Conservation (phyloP, 2,888 invertebrate genomes). For the Rotaria magnacalcarata region DNA sequence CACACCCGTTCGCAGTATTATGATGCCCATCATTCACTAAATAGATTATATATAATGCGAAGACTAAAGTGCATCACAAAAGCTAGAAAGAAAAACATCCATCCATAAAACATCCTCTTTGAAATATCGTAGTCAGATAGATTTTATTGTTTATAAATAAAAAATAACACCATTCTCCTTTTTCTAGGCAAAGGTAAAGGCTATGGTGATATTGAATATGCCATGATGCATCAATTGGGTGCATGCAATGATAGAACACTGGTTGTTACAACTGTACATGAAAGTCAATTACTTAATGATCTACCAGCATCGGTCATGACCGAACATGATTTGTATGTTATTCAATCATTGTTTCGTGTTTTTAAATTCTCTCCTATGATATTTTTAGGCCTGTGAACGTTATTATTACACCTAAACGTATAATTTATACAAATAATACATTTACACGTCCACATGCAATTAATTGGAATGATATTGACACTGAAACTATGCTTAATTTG, state of each 20-base stretch:
- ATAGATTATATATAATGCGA: too few relatives aligned
- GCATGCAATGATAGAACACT: constrained; percentile 21
- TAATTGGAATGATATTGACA: constrained; percentile 32
- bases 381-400: background rate
- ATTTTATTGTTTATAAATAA: too few relatives aligned
- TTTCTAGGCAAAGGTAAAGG: background rate
- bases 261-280: background rate
- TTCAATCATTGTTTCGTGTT: background rate
- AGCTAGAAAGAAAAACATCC: too few relatives aligned
- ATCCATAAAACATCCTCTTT: too few relatives aligned
- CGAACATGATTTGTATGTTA: constrained; percentile 39
- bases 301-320: constrained; percentile 11
- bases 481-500: constrained; percentile 34
- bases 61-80: too few relatives aligned
- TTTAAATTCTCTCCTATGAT: background rate
- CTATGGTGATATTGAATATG: background rate
- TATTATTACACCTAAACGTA: constrained; percentile 21
- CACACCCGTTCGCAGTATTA: too few relatives aligned
- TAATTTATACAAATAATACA: constrained; percentile 29
- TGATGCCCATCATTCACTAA: too few relatives aligned
- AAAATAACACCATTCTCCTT: background rate
- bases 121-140: too few relatives aligned
- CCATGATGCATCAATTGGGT: background rate
- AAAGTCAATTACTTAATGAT: background rate
- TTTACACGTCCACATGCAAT: constrained; percentile 3